Evolutionary conservation across 1,140 invertebrate genomes (phyloP), one percentile per base, ranked within the genome.

Genomic region (Asbolus verrucosus): DNA sequence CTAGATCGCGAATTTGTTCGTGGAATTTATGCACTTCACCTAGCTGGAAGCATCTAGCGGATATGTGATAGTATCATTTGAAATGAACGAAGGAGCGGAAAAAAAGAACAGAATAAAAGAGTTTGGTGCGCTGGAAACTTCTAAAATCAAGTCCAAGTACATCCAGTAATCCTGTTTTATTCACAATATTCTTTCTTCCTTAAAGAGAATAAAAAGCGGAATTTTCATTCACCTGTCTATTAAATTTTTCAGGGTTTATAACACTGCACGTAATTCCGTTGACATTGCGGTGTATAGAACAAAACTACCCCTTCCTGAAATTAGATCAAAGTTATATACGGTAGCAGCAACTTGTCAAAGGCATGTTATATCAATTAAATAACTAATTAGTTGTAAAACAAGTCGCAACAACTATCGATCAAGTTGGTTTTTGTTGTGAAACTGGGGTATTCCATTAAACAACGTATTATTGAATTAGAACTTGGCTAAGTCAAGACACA

Each of bases 341-440:
- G 33, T 33, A 63, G 61, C 11, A 15, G 11, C 61, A 63, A 63
- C n/a, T 39, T 39, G 61, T 63, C 61, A 63, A 63, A 63, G 61
- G 33, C 61, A 63, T 15, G 36, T 63, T 63, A 63, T 41, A 63
- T 63, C 61, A 63, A 63, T 63, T 63, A 63, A 63, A 63, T 63
- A 63, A 63, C 61, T 63, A 63, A 63, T 63, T 63, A 63, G 61
- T 63, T 63, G 61, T 63, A 39, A 63, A 63, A 63, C 61, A 63
- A 63, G 61, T 63, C 33, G 60, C 33, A 63, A 39, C 33, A 63
- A 63, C 61, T 63, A 63, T 63, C 61, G 61, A 63, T 63, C 61
- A 63, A 63, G 33, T 21, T 24, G 61, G 31, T 38, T 63, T 63
- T 63, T 63, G 16, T 15, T 62, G 16, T 13, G 16, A 63, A 63